Conservation (phyloP, 2,888 invertebrate genomes). For the Heterodera filipjevi region DNA sequence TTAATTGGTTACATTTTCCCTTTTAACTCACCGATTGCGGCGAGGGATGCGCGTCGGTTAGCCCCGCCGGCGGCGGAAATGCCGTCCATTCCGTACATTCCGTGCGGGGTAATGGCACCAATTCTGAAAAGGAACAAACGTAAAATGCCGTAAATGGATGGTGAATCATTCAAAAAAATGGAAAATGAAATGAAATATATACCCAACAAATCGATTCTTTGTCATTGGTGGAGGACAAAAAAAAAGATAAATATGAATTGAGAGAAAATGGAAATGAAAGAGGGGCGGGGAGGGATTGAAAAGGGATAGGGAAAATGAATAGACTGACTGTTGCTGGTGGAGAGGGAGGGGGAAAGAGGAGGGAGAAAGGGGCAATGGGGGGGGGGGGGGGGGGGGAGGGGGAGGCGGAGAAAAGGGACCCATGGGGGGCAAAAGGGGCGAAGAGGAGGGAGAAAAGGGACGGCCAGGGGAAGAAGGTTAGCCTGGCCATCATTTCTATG, state of each 20-base stretch:
- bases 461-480: neutral
- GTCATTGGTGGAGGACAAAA: too few relatives aligned
- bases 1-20: too few relatives aligned
- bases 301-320: neutral
- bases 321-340: too few relatives aligned
- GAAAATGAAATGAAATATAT: neutral
- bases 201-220: neutral
- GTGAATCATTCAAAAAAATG: neutral
- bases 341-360: neutral
- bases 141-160: neutral
- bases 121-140: slow-evolving; percentile 6
- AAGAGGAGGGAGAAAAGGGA: neutral
- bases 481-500: neutral
- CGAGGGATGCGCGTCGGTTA: slow-evolving; percentile 27
- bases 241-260: neutral
- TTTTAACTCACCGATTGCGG: slow-evolving; percentile 20
- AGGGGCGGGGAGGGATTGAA: neutral
- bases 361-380: neutral
- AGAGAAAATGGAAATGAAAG: neutral
- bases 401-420: neutral
- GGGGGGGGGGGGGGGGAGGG: neutral
- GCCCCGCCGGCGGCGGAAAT: slow-evolving; percentile 10
- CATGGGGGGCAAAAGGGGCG: neutral
- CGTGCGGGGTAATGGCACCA: slow-evolving; percentile 18
- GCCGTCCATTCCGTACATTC: slow-evolving; percentile 22